These are phyloP conservation scores for Agriopis marginaria DNA, from an alignment of 2,888 invertebrate genomes.

Conservation along the genomic window DNA sequence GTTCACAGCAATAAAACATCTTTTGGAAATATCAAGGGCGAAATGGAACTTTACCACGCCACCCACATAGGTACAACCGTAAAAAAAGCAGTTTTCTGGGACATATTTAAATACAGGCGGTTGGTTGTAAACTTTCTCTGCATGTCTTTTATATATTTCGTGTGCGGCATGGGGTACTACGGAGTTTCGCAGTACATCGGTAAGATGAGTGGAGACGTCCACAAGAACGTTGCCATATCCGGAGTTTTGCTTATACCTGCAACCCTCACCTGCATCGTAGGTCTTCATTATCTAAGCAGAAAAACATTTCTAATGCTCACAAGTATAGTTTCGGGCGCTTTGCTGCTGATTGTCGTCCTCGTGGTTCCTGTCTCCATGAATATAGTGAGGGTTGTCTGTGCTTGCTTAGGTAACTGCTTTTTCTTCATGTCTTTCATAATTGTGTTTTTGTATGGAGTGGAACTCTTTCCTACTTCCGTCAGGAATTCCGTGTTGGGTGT, in stretches of 20 bases:
- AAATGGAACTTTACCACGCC: constrained; percentile 60
- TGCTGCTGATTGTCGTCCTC: constrained; percentile 62
- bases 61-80: constrained; percentile 33
- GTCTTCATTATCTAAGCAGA: constrained; percentile 87
- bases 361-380: constrained; percentile 66
- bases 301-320: constrained; percentile 87
- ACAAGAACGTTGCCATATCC: constrained; percentile 91
- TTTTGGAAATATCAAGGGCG: constrained; percentile 55
- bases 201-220: constrained; percentile 91
- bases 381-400: constrained; percentile 81
- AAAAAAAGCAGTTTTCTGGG: constrained; percentile 60
- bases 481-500: constrained; percentile 93
- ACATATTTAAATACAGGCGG: constrained; percentile 74
- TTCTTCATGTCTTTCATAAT: constrained; percentile 93
- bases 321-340: constrained; percentile 71
- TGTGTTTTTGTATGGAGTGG: constrained; percentile 93
- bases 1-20: constrained; percentile 61
- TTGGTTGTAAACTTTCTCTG: constrained; percentile 88
- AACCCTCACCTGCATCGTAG: constrained; percentile 84
- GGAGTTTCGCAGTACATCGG: constrained; percentile 93
- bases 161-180: constrained; percentile 94
- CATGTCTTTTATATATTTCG: constrained; percentile 90
- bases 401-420: constrained; percentile 91
- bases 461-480: constrained; percentile 94
- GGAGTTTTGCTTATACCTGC: constrained; percentile 89